Percentiles rank a stretch among this genome's conserved stretches.
Evolutionary conservation across 2,113 vertebrate species (phyloP).

Genomic region (Osmerus eperlanus): DNA sequence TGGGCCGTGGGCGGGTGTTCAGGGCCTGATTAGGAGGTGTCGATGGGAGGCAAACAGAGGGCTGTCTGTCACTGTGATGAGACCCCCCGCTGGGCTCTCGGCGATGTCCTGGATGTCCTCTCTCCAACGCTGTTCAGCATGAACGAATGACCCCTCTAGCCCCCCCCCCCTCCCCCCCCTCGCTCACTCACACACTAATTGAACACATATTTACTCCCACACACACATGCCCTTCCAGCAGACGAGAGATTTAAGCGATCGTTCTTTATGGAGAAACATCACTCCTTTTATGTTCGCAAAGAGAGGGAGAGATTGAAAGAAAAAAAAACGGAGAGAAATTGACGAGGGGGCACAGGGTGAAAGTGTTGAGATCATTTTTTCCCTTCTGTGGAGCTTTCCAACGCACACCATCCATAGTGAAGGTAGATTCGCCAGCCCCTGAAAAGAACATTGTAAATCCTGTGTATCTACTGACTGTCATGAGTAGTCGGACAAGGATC

Average conservation of each 20-base stretch:
- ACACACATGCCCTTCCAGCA: not conserved
- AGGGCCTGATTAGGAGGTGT: constrained; percentile 51
- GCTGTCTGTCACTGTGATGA: constrained; percentile 46
- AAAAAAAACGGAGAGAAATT: too few relatives aligned
- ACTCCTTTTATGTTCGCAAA: not conserved
- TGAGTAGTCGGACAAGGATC: not conserved
- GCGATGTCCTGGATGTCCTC: constrained; percentile 51
- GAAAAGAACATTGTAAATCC: too few relatives aligned
- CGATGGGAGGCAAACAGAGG: constrained; percentile 48
- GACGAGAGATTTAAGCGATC: too few relatives aligned
- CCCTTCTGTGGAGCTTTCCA: too few relatives aligned
- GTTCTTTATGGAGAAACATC: not conserved
- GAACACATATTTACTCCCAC: not conserved
- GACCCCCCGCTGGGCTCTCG: constrained; percentile 21
- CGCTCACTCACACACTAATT: not conserved
- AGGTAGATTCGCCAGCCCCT: too few relatives aligned
- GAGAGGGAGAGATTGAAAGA: too few relatives aligned
- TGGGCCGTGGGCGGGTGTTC: constrained; percentile 31
- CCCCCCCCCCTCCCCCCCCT: not conserved
- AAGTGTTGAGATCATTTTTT: too few relatives aligned
- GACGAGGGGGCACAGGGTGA: too few relatives aligned
- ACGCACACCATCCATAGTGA: too few relatives aligned
- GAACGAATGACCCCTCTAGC: not conserved
- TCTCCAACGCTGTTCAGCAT: not conserved
- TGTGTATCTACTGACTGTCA: too few relatives aligned